A percentile compares a stretch with the other conserved stretches of the same genome.
phyloP scores from a whole-genome alignment of 2,888 invertebrate species.

The Pristionchus fissidentatus region DNA sequence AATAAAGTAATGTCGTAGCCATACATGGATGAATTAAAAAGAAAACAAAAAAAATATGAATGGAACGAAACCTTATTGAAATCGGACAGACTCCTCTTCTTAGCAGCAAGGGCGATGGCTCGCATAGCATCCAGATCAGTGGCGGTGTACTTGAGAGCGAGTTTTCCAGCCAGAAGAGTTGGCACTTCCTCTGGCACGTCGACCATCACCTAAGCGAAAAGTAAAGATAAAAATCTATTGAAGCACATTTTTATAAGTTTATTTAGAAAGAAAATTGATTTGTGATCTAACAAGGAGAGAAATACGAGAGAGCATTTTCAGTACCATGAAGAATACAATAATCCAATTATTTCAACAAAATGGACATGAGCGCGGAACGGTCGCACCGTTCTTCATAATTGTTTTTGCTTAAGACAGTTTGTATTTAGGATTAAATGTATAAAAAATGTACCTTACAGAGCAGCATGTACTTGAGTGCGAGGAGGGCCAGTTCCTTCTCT shows the following conservation, averaged over 20 bases:
- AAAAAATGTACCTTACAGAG: slow-evolving; percentile 91
- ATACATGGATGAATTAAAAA: neutral
- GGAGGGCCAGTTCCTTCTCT: slow-evolving; percentile 90
- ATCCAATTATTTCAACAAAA: neutral
- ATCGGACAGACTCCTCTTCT: slow-evolving; percentile 94
- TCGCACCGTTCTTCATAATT: neutral
- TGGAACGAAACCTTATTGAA: slow-evolving; percentile 83
- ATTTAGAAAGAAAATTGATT: no score
- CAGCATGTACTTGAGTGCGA: slow-evolving; percentile 98
- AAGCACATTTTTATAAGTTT: neutral
- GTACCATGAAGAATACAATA: neutral
- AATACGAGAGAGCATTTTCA: no score
- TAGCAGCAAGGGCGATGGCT: slow-evolving; percentile 94
- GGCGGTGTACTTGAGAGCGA: slow-evolving; percentile 88
- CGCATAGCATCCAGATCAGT: slow-evolving; percentile 96
- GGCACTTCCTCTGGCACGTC: slow-evolving; percentile 72
- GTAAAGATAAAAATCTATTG: neutral
- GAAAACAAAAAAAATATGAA: neutral
- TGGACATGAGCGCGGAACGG: neutral
- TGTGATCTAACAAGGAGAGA: no score
- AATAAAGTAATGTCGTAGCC: neutral
- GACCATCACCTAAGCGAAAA: slow-evolving; percentile 67
- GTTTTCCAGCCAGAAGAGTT: slow-evolving; percentile 88
- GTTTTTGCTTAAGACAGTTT: neutral
- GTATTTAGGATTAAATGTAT: neutral